Conservation (phyloP, 2,113 vertebrate genomes). For the Ictidomys tridecemlineatus region DNA sequence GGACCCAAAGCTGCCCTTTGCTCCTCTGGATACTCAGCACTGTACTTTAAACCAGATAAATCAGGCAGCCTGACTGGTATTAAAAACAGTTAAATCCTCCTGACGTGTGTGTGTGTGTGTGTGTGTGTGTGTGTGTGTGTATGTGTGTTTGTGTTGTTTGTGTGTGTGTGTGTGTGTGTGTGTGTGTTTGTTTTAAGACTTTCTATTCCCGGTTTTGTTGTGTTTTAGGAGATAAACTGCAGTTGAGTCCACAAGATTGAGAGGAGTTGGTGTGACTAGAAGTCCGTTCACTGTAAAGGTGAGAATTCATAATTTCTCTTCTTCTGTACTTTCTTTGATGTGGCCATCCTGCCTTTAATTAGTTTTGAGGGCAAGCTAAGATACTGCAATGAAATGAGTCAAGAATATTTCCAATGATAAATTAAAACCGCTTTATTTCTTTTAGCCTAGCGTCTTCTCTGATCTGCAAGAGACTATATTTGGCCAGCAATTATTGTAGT, state of each 20-base stretch:
- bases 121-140: too few species aligned
- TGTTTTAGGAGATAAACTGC: slow-evolving; percentile 30
- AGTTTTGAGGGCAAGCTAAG: background rate
- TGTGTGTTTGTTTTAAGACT: background rate
- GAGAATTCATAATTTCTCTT: background rate
- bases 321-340: background rate
- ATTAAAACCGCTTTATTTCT: background rate
- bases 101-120: background rate
- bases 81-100: slow-evolving; percentile 1
- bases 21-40: too few species aligned
- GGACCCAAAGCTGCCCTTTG: slow-evolving; percentile 32
- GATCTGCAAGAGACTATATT: background rate
- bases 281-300: background rate
- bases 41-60: slow-evolving; percentile 45
- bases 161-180: background rate
- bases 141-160: too few species aligned
- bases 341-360: background rate
- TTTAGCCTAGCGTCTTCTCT: background rate
- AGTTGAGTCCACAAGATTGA: background rate
- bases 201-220: background rate
- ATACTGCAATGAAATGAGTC: background rate
- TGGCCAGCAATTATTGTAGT: background rate
- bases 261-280: background rate
- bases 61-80: background rate
- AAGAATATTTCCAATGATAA: background rate